Evolutionary conservation across 2,888 invertebrate species (phyloP), one percentile per base, ranked within the genome.

Genomic region (Trimorus sp.): DNA sequence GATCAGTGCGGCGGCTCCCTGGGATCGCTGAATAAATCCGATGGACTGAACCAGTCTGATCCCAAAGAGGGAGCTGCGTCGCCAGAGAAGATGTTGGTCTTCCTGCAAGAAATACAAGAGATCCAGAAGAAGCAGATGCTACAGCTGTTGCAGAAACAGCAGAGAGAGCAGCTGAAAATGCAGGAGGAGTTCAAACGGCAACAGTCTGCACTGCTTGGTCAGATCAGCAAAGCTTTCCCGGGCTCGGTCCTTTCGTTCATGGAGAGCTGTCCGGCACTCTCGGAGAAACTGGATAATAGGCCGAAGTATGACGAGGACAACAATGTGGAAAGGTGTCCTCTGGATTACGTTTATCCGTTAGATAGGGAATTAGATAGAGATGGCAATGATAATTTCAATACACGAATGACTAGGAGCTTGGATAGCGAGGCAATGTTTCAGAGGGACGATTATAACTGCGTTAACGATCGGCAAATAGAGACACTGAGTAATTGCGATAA

Each of bases 181-280:
- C 94, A 95, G 85, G 93, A 94, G 86, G 93, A 94, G 54, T 95
- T 95, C 85, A 94, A 95, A 83, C 93, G 93, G 62, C 95, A 95
- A 87, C 95, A 95, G 87, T 93, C 92, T 80, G 89, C 94, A 76
- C 90, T 96, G 1, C 92, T 94, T 16, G 89, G 92, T 9, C 91
- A 92, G 75, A 89, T 92, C 48, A 90, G 93, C 91, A 90, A 89
- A 68, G 88, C 89, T 26, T 90, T 90, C 82, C 90, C 90, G 15
- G 89, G 86, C 48, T 85, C 89, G 49, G 82, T 88, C 3, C 70
- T 87, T 36, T 77, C 87, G 1, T 73, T 79, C 26, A 26, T 26
- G 58, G 84, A 84, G 16, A 73, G 53, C 37, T 16, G 36, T 62
- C 4, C 0, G 0, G 37, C 58, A 12, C 15, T 51, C 8, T 51